These are phyloP conservation scores for Fragum whitleyi DNA, from an alignment of 2,888 invertebrate genomes.

Conservation along the genomic window DNA sequence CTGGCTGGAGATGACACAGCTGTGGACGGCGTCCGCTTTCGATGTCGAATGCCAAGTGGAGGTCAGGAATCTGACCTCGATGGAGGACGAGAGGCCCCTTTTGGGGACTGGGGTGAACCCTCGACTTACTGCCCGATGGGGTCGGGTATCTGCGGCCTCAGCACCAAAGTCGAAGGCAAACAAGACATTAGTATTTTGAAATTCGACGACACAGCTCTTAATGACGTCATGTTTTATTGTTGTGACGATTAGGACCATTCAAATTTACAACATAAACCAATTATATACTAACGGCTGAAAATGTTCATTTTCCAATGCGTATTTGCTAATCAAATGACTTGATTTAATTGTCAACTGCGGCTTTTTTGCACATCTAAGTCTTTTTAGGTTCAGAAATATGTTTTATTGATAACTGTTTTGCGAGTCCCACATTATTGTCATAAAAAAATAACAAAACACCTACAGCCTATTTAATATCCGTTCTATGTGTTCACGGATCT, in stretches of 20 bases:
- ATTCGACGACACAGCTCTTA: background rate
- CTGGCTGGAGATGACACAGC: constrained; percentile 11
- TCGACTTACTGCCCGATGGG: background rate
- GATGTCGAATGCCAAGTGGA: background rate
- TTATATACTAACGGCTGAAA: no score
- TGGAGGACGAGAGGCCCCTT: background rate
- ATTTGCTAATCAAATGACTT: no score
- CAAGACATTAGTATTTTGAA: constrained; percentile 6
- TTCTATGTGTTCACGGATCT: no score
- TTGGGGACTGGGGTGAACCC: constrained; percentile 1
- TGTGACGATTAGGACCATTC: constrained; percentile 9
- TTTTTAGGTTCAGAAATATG: no score
- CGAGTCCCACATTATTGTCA: no score
- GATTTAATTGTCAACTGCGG: no score
- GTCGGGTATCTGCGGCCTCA: constrained; percentile 8
- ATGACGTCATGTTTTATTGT: constrained; percentile 7
- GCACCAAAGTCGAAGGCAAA: constrained; percentile 7
- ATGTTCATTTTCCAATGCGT: no score
- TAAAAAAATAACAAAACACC: no score
- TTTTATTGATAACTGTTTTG: no score
- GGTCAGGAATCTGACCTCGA: background rate
- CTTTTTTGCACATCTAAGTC: no score
- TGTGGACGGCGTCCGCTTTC: constrained; percentile 7
- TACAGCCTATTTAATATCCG: no score
- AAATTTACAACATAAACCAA: no score